Evolutionary conservation across 2,113 vertebrate species (phyloP), one percentile per base, ranked within the genome.

Genomic region (Hiodon tergisus): DNA sequence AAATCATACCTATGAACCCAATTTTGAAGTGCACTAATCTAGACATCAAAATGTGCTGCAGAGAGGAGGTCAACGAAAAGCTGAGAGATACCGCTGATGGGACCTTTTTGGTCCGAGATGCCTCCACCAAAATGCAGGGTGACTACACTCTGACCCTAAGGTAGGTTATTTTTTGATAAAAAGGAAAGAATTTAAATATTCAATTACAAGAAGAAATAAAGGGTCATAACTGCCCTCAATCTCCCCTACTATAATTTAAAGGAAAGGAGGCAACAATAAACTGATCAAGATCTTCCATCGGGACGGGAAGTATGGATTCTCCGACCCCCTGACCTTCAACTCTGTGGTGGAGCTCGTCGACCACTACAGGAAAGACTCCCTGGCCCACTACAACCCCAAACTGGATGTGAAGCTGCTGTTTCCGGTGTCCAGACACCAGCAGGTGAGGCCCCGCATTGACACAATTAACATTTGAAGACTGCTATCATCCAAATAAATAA

Each of bases 181-280:
- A 31, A 8, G 48, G 8, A 48, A 4, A 72, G 14, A 51, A 58
- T 17, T 9, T 59, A 2, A 4, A 16, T 6, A 16, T 2, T 1
- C 31, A 14, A 63, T 72, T 17, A 3, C 31, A 47, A 8, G 0
- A 3, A 4, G 4, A 51, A 13, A 16, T 4, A 17, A 47, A 52
- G 13, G 58, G 17, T 53, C 6, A 52, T 6, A 65, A 73, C 16
- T 9, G 4, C 52, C 9, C 51, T 55, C 11, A 63, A 63, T 17
- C 62, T 60, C 11, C 55, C 46, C 13, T 59, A 31, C 70, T 60
- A 48, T n/a, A 48, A 16, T 80, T 85, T 88, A 76, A 88, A 99
- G 97, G 90, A 98, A 99, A 93, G 97, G 97, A 81, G 97, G 97
- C 82, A 99, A 99, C 91, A 99, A 99, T 87, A 99, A 99, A 85